Percentiles rank a stretch among this genome's conserved stretches.
phyloP scores from a whole-genome alignment of 92 coral and sea anemone genomes.

The Zoanthus solanderi region DNA sequence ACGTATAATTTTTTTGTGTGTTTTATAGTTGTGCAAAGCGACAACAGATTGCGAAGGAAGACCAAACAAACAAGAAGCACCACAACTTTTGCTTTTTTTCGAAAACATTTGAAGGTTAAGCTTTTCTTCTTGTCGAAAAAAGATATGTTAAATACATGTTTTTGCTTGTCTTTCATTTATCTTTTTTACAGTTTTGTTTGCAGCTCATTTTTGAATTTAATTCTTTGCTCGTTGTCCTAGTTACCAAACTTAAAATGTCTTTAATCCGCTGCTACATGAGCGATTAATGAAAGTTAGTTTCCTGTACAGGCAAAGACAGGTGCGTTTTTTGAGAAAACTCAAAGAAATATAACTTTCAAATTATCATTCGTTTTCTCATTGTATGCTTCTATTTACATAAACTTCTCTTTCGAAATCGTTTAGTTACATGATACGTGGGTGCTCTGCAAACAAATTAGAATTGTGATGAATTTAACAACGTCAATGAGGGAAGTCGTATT shows the following conservation, averaged over 20 bases:
- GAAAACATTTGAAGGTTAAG: too few species aligned
- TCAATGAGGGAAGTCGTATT: not conserved
- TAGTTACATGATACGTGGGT: conserved; percentile 6
- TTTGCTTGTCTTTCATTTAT: too few species aligned
- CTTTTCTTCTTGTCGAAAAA: too few species aligned
- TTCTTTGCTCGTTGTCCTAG: not conserved
- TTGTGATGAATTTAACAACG: not conserved
- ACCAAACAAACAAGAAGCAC: too few species aligned
- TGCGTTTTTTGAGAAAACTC: not conserved
- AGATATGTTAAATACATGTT: too few species aligned
- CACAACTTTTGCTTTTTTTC: too few species aligned
- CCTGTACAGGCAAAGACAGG: not conserved
- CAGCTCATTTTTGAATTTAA: not conserved
- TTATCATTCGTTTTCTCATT: not conserved
- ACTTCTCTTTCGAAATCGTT: not conserved
- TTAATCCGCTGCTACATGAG: not conserved
- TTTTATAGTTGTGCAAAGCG: too few species aligned
- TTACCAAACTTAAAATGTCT: not conserved
- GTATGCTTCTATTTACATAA: not conserved
- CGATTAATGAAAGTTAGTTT: not conserved
- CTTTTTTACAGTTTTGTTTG: not conserved
- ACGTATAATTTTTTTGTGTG: too few species aligned
- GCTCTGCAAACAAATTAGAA: conserved; percentile 19
- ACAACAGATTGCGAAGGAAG: too few species aligned
- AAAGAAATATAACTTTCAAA: not conserved